phyloP scores from a whole-genome alignment of 2,797 vertebrate genomes.

The Sebastes oblongus region DNA sequence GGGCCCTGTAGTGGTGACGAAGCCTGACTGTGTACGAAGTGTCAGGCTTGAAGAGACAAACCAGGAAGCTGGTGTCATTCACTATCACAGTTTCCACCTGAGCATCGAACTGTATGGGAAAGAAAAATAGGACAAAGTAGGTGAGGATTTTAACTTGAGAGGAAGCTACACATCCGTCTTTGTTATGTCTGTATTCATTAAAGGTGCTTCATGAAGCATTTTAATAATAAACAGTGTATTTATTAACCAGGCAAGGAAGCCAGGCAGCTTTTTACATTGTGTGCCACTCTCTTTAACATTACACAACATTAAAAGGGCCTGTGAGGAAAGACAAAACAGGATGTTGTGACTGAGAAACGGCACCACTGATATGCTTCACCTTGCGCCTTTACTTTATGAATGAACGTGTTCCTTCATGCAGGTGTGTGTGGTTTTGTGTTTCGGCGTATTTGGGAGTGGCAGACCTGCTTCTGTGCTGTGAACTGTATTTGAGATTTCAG shows the following conservation, averaged over 20 bases:
- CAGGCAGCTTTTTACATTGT: neutral
- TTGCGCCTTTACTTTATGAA: neutral
- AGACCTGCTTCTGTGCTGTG: slow-evolving; percentile 48
- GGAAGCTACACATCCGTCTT: neutral
- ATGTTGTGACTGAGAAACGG: neutral
- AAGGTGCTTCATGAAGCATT: neutral
- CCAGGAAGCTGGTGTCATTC: neutral
- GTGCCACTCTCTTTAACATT: neutral
- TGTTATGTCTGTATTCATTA: neutral
- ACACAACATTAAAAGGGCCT: neutral
- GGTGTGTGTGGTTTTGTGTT: neutral
- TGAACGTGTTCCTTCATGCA: neutral
- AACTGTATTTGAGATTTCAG: slow-evolving; percentile 67
- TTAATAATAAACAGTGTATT: neutral
- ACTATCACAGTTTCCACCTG: slow-evolving; percentile 30
- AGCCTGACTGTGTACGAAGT: slow-evolving; percentile 69
- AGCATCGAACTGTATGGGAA: neutral
- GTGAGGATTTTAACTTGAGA: neutral
- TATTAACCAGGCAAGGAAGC: neutral
- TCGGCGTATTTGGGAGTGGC: neutral
- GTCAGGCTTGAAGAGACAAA: slow-evolving; percentile 70
- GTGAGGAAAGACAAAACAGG: neutral
- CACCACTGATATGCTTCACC: neutral
- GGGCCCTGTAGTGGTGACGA: slow-evolving; percentile 59
- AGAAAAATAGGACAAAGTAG: neutral